A percentile compares a stretch with the other conserved stretches of the same genome.
Evolutionary conservation across 2,113 vertebrate genomes (phyloP).

Genomic region (Nothobranchius kuhntae): DNA sequence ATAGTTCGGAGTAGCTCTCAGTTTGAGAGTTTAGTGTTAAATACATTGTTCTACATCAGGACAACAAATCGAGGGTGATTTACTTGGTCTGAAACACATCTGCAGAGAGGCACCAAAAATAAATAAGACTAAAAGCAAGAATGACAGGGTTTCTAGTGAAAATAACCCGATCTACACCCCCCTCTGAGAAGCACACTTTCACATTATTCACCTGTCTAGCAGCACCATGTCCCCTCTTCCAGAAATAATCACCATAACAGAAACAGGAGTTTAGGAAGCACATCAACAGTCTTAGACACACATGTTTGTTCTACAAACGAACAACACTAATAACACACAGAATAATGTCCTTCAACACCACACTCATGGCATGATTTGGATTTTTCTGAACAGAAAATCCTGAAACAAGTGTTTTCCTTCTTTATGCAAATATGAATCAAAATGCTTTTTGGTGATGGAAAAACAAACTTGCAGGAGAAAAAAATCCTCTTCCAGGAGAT

Average conservation of each 20-base stretch:
- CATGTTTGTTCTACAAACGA: conserved; percentile 45
- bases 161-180: conserved; percentile 34
- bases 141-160: conserved; percentile 27
- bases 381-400: conserved; percentile 16
- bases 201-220: conserved; percentile 59
- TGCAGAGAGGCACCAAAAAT: conserved; percentile 70
- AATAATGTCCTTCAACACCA: conserved; percentile 53
- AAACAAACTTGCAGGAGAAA: conserved; percentile 15
- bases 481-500: too few species aligned
- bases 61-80: conserved; percentile 35
- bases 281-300: conserved; percentile 49
- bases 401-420: conserved; percentile 23
- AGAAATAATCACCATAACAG: conserved; percentile 61
- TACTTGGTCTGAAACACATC: conserved; percentile 44
- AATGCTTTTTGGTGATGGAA: conserved; percentile 3
- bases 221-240: conserved; percentile 62
- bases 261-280: conserved; percentile 63
- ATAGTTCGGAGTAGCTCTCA: conserved; percentile 25
- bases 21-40: conserved; percentile 46
- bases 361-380: conserved; percentile 48
- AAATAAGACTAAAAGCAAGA: conserved; percentile 54
- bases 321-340: conserved; percentile 42
- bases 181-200: conserved; percentile 46
- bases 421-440: conserved; percentile 41
- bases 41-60: conserved; percentile 44